A percentile compares a stretch with the other conserved stretches of the same genome.
Evolutionary conservation across 2,113 vertebrate species (phyloP).

Genomic region (Lampris megalopsis): DNA sequence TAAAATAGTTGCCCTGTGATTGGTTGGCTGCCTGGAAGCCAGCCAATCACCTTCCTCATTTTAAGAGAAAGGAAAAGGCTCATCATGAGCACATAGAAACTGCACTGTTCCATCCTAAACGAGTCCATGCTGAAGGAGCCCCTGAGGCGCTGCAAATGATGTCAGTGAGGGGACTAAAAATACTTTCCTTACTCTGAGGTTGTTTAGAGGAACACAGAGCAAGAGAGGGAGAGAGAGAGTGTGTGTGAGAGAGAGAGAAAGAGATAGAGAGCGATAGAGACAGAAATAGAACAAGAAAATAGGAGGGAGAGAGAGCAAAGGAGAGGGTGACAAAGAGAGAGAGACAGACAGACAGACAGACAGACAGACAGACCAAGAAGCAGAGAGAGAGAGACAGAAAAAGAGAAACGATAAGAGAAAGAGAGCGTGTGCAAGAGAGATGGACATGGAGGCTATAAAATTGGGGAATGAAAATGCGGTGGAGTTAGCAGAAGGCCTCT

Average conservation of each 20-base stretch:
- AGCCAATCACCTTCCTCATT: constrained; percentile 37
- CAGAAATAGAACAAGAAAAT: background rate
- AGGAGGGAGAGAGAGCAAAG: background rate
- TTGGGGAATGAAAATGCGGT: background rate
- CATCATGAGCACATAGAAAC: background rate
- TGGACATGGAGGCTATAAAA: background rate
- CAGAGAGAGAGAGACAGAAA: background rate
- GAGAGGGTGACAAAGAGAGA: background rate
- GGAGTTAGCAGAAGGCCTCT: background rate
- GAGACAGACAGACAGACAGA: background rate
- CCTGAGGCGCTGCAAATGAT: constrained; percentile 11
- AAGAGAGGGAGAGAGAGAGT: background rate
- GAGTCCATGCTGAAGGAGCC: constrained; percentile 12
- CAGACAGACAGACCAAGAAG: background rate
- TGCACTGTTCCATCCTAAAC: background rate
- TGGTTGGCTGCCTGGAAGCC: constrained; percentile 41
- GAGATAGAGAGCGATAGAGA: background rate
- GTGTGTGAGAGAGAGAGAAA: background rate
- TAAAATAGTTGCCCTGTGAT: constrained; percentile 15
- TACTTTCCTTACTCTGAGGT: constrained; percentile 16
- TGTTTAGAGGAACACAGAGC: background rate
- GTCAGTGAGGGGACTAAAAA: constrained; percentile 62
- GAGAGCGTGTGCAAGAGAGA: background rate
- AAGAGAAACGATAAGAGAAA: background rate
- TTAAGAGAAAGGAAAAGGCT: background rate